Percentiles rank a stretch among this genome's conserved stretches.
These are phyloP conservation scores for Mionectes olivaceus DNA, from an alignment of 2,797 vertebrate species.

Conservation along the genomic window DNA sequence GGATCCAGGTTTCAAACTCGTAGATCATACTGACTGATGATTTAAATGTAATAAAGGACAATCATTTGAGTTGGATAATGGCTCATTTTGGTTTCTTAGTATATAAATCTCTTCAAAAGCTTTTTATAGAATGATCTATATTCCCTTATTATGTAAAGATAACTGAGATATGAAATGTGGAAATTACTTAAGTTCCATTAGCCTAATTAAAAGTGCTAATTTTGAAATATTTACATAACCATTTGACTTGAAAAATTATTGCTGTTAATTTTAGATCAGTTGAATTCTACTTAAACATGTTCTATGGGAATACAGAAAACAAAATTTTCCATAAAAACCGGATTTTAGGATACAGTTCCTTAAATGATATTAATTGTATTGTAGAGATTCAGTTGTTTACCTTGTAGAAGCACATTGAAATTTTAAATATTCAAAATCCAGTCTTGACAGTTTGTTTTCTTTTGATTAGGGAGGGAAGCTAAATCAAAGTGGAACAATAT, in stretches of 20 bases:
- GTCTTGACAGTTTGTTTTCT: not conserved
- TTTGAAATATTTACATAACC: not conserved
- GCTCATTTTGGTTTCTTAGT: not conserved
- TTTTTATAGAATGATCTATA: not conserved
- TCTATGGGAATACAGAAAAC: not conserved
- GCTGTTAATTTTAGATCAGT: not conserved
- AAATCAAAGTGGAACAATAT: not conserved
- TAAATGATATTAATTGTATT: not conserved
- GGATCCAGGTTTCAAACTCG: not conserved
- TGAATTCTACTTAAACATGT: not conserved
- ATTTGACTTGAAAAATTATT: not conserved
- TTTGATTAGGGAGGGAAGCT: not conserved
- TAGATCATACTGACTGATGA: not conserved
- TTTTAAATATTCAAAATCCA: not conserved
- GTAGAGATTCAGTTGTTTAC: not conserved
- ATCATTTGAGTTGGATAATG: not conserved
- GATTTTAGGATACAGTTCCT: not conserved
- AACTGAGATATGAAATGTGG: not conserved
- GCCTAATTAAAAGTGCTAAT: not conserved
- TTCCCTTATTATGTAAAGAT: not conserved
- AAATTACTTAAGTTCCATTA: not conserved
- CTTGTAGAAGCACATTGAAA: not conserved
- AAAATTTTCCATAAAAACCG: not conserved
- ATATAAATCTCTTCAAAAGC: not conserved
- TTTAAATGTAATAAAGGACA: not conserved